Evolutionary conservation across 1,140 invertebrate species (phyloP).

Genomic region (Agraylea sexmaculata): DNA sequence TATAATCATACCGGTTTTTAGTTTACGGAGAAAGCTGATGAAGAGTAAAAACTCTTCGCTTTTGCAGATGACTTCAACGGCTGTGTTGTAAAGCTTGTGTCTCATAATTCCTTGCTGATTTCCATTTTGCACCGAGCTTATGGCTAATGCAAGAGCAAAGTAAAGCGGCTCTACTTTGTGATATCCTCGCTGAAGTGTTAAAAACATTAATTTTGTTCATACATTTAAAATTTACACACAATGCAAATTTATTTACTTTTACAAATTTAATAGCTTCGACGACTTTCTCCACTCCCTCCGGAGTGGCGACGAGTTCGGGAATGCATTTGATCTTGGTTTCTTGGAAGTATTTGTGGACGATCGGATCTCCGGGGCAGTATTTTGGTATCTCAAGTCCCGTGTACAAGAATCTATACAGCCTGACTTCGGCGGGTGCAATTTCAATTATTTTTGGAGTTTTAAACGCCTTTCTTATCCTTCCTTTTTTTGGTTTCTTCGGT

Average conservation of each 20-base stretch:
- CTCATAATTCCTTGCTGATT: too few relatives aligned
- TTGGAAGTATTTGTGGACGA: too few relatives aligned
- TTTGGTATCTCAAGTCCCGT: conserved; percentile 5
- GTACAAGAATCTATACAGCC: conserved; percentile 10
- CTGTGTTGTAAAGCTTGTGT: conserved; percentile 7
- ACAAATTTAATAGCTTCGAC: conserved; percentile 11
- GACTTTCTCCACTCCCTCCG: too few relatives aligned
- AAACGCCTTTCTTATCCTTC: too few relatives aligned
- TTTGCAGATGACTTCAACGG: background rate
- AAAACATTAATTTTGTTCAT: too few relatives aligned
- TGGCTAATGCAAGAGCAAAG: conserved; percentile 10
- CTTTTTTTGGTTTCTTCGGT: too few relatives aligned
- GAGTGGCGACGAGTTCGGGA: too few relatives aligned
- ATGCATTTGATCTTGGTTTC: too few relatives aligned
- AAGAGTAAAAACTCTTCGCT: conserved; percentile 9
- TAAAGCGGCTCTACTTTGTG: conserved; percentile 5
- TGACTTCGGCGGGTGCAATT: too few relatives aligned
- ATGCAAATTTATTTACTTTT: conserved; percentile 7
- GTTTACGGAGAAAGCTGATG: conserved; percentile 1
- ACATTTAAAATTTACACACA: background rate
- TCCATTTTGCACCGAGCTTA: too few relatives aligned
- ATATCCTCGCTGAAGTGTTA: background rate
- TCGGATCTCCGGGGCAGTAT: conserved; percentile 6
- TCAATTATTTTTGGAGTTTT: too few relatives aligned
- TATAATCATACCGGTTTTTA: conserved; percentile 11